phyloP scores from a whole-genome alignment of 2,888 invertebrate species.

The Scaptomyza cyrtandrae region DNA sequence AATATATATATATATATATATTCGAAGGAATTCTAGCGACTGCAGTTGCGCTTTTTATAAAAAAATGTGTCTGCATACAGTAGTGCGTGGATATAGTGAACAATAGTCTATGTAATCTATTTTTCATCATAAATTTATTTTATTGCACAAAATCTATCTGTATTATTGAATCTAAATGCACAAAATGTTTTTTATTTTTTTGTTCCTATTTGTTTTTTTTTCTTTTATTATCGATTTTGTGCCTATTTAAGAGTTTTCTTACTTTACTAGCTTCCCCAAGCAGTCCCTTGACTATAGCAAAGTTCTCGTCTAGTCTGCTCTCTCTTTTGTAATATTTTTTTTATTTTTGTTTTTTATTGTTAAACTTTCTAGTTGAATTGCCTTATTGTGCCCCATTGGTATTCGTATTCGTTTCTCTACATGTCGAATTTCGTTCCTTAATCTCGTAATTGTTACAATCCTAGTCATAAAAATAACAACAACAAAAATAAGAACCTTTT shows the following conservation, averaged over 20 bases:
- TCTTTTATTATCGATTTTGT: constrained; percentile 3
- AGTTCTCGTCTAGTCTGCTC: constrained; percentile 4
- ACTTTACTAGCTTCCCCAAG: background rate
- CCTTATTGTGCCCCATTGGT: constrained; percentile 12
- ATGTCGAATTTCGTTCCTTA: constrained; percentile 12
- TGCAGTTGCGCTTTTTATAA: background rate
- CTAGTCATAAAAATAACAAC: constrained; percentile 55
- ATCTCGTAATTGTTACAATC: constrained; percentile 59
- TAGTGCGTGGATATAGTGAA: background rate
- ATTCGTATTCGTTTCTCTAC: constrained; percentile 24
- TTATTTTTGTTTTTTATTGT: constrained; percentile 13
- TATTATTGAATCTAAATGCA: no score
- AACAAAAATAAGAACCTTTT: constrained; percentile 30
- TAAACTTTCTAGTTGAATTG: constrained; percentile 1
- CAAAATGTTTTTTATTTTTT: no score
- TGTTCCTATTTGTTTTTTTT: background rate
- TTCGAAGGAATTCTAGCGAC: background rate
- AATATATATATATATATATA: no score
- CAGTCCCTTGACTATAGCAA: background rate
- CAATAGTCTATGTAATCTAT: no score
- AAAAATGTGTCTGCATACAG: background rate
- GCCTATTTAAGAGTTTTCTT: background rate
- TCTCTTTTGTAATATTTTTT: background rate
- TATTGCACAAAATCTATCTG: no score
- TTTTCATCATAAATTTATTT: no score